Evolutionary conservation across 2,888 invertebrate genomes (phyloP).

Genomic region (Torymus auratus): DNA sequence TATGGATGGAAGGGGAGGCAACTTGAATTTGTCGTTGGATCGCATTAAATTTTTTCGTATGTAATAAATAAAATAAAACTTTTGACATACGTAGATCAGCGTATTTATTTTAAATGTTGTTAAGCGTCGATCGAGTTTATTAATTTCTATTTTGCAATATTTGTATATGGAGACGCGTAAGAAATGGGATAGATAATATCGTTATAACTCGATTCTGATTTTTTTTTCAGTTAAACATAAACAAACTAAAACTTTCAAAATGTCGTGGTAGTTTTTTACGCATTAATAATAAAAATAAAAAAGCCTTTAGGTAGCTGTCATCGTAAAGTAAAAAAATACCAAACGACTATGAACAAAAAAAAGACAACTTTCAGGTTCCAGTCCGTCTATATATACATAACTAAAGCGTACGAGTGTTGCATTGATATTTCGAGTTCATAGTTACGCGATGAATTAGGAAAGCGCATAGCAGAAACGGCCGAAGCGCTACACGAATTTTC

Average conservation of each 20-base stretch:
- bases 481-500: conserved; percentile 54
- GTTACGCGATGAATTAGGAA: conserved; percentile 27
- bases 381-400: conserved; percentile 42
- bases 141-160: conserved; percentile 40
- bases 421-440: conserved; percentile 43
- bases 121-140: conserved; percentile 13
- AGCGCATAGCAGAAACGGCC: conserved; percentile 61
- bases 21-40: neutral
- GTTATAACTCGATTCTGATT: conserved; percentile 5
- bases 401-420: conserved; percentile 20
- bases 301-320: conserved; percentile 46
- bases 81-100: conserved; percentile 9
- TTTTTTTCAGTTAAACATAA: neutral
- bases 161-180: conserved; percentile 19
- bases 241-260: conserved; percentile 21
- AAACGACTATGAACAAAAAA: conserved; percentile 6
- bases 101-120: conserved; percentile 7
- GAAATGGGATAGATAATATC: conserved; percentile 12
- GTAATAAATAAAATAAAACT: conserved; percentile 9
- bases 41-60: neutral
- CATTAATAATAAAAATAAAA: conserved; percentile 44
- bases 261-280: conserved; percentile 56
- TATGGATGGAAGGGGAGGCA: neutral
- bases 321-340: conserved; percentile 15
- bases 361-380: conserved; percentile 41